Conservation (phyloP, 2,797 vertebrate species). For the Bradypus variegatus region DNA sequence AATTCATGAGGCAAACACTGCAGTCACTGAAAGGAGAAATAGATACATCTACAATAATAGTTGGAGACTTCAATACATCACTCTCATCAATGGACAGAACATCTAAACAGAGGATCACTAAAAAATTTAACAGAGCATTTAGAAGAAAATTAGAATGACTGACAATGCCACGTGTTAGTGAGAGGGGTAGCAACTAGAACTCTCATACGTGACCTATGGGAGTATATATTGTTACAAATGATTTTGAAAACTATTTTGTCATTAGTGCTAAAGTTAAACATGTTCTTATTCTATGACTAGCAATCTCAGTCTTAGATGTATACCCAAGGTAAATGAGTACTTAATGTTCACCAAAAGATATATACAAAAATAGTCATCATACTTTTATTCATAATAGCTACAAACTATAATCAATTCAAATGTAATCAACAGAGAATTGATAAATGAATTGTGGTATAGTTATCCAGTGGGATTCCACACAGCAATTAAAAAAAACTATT, state of each 20-base stretch:
- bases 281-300: too few species aligned
- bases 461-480: not conserved
- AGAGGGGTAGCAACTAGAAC: not conserved
- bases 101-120: too few species aligned
- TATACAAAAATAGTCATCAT: not conserved
- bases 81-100: too few species aligned
- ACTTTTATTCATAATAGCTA: not conserved
- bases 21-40: too few species aligned
- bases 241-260: not conserved
- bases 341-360: not conserved
- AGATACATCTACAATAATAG: too few species aligned
- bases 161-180: not conserved
- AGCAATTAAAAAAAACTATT: not conserved
- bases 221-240: not conserved
- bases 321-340: not conserved
- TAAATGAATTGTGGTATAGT: not conserved
- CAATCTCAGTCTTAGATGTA: not conserved
- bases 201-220: not conserved
- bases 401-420: not conserved
- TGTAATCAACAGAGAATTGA: not conserved
- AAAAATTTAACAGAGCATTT: conserved; percentile 63
- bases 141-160: not conserved
- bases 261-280: not conserved
- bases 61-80: too few species aligned
- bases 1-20: too few species aligned